These are phyloP conservation scores for Scaptomyza graminum DNA, from an alignment of 1,140 invertebrate genomes.

Conservation along the genomic window DNA sequence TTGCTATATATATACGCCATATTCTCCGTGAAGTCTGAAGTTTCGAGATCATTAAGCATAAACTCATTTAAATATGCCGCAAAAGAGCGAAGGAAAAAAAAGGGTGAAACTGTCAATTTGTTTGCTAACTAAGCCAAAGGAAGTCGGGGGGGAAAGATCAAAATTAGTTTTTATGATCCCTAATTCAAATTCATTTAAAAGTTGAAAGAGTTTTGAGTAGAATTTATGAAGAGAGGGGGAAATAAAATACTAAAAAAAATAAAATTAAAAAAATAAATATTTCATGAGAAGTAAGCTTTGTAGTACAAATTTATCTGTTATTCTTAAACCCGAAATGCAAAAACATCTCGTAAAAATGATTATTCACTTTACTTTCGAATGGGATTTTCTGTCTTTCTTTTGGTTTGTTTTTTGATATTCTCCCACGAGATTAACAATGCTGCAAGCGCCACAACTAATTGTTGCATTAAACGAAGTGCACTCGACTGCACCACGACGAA, in stretches of 20 bases:
- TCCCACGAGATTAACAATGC: slow-evolving; percentile 60
- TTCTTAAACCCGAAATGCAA: no score
- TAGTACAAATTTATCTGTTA: no score
- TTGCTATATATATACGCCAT: slow-evolving; percentile 29
- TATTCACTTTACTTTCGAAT: background rate
- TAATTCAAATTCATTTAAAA: background rate
- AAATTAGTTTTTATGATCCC: background rate
- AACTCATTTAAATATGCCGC: slow-evolving; percentile 36
- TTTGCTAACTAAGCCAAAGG: background rate
- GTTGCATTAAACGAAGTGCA: slow-evolving; percentile 57
- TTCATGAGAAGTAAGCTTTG: no score
- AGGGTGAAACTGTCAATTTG: slow-evolving; percentile 6
- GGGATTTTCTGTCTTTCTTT: background rate
- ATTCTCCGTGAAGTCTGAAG: background rate
- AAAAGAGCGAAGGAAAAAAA: slow-evolving; percentile 5
- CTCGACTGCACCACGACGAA: slow-evolving; percentile 25
- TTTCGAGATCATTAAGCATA: slow-evolving; percentile 62
- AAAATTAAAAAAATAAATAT: no score
- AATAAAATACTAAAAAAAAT: no score
- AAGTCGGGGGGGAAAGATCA: background rate
- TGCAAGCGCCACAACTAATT: slow-evolving; percentile 47
- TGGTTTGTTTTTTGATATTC: no score
- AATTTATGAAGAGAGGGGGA: no score
- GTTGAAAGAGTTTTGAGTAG: no score
- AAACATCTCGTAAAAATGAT: background rate